Percentiles rank a stretch among this genome's conserved stretches.
These are phyloP conservation scores for Etheostoma spectabile DNA, from an alignment of 2,113 vertebrate species.

Conservation along the genomic window DNA sequence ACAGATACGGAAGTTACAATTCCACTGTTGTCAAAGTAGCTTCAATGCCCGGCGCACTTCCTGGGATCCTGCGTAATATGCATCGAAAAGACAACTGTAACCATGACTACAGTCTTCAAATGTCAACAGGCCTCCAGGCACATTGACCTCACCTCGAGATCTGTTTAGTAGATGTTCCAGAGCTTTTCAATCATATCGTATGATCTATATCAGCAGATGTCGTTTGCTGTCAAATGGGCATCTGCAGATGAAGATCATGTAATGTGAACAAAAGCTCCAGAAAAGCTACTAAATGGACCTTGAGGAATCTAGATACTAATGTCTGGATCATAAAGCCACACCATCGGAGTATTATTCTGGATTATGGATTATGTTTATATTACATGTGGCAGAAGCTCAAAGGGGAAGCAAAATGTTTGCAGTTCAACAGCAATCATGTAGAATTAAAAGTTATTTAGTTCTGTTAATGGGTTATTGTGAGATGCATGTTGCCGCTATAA, in stretches of 20 bases:
- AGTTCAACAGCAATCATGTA: neutral
- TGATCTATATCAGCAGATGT: neutral
- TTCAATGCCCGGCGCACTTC: too few species aligned
- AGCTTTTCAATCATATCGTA: neutral
- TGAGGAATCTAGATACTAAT: neutral
- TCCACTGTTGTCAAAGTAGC: too few species aligned
- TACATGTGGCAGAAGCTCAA: neutral
- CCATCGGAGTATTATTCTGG: neutral
- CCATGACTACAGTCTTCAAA: neutral
- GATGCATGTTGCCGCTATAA: neutral
- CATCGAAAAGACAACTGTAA: too few species aligned
- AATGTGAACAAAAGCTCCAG: neutral
- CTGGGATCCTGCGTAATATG: too few species aligned
- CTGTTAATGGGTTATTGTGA: neutral
- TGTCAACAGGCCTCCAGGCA: neutral
- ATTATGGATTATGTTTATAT: slow-evolving; percentile 5
- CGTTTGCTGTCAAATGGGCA: neutral
- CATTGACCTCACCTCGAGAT: neutral
- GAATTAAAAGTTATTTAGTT: slow-evolving; percentile 13
- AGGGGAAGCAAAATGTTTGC: neutral
- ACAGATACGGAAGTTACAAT: too few species aligned
- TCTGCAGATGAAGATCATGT: neutral
- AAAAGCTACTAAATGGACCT: neutral
- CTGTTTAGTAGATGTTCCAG: too few species aligned
- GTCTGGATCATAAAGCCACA: neutral